Evolutionary conservation across 1,140 invertebrate species (phyloP).

Genomic region (Neuroterus valhalla): DNA sequence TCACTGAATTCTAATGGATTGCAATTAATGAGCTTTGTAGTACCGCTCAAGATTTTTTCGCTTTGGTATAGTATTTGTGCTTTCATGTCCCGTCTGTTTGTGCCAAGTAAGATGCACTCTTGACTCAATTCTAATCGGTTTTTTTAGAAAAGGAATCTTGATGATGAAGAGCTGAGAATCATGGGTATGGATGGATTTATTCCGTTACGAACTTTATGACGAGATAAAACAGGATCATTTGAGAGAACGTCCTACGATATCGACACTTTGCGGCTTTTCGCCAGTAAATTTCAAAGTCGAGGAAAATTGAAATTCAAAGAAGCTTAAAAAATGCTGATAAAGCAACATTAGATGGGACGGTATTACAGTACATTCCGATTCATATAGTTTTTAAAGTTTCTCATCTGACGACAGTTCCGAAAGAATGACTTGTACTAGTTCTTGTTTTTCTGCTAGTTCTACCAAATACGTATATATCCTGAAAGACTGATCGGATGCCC

Average conservation of each 20-base stretch:
- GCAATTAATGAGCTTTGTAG: slow-evolving; percentile 36
- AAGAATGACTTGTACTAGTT: not conserved
- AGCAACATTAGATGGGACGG: not conserved
- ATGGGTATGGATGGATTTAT: slow-evolving; percentile 71
- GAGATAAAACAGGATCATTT: slow-evolving; percentile 43
- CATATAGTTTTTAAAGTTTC: not conserved
- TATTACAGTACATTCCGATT: slow-evolving; percentile 2
- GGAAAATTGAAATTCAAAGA: not conserved
- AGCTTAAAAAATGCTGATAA: not conserved
- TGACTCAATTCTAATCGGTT: slow-evolving; percentile 61
- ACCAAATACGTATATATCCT: not conserved
- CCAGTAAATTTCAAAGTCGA: not conserved
- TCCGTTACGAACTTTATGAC: slow-evolving; percentile 69
- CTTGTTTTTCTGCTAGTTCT: not conserved
- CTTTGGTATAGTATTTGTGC: slow-evolving; percentile 49
- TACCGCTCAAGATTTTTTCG: slow-evolving; percentile 32
- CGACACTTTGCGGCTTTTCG: not conserved
- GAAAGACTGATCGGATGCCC: not conserved
- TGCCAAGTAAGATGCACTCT: slow-evolving; percentile 34
- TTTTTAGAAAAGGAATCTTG: slow-evolving; percentile 67
- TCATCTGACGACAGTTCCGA: not conserved
- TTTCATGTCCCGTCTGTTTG: slow-evolving; percentile 50
- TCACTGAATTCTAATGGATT: not conserved
- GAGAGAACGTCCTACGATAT: slow-evolving; percentile 18
- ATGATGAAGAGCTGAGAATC: slow-evolving; percentile 65